Percentiles rank a stretch among this genome's conserved stretches.
These are phyloP conservation scores for Alviniconcha marisindica DNA, from an alignment of 1,140 invertebrate genomes.

Conservation along the genomic window DNA sequence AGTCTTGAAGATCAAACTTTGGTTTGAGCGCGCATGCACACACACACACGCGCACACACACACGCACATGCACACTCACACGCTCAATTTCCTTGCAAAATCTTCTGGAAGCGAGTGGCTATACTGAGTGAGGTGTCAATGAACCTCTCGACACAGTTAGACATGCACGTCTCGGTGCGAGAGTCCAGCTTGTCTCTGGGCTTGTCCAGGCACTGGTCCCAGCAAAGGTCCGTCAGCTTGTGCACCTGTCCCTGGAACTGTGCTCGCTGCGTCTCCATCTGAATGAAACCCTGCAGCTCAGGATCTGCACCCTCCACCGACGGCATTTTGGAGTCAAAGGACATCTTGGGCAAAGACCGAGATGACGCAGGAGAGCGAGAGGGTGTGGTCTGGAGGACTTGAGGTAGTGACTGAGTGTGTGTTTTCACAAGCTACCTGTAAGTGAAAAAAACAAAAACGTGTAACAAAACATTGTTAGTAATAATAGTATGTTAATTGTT, in stretches of 20 bases:
- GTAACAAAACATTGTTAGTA: too few species aligned
- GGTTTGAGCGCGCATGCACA: too few species aligned
- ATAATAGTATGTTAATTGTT: too few species aligned
- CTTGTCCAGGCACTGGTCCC: conserved; percentile 96
- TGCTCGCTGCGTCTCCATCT: conserved; percentile 50
- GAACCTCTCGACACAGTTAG: conserved; percentile 96
- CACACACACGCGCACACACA: too few species aligned
- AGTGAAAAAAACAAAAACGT: too few species aligned
- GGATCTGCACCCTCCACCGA: conserved; percentile 45
- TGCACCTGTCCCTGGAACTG: conserved; percentile 76
- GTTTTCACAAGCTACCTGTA: too few species aligned
- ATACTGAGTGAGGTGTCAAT: conserved; percentile 82
- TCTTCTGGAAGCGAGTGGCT: conserved; percentile 49
- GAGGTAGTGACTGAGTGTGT: too few species aligned
- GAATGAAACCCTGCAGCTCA: conserved; percentile 48
- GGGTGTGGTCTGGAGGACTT: too few species aligned
- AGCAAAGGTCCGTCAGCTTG: conserved; percentile 94
- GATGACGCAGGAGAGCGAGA: too few species aligned
- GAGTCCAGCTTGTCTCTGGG: conserved; percentile 90
- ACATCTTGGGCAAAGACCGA: not conserved
- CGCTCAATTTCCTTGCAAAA: conserved; percentile 41
- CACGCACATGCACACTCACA: not conserved
- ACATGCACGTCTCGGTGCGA: conserved; percentile 91
- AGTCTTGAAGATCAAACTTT: too few species aligned
- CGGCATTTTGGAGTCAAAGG: conserved; percentile 48